Base-by-base conservation (phyloP, 2,113 vertebrate species). In the Coptodon rendalli region DNA sequence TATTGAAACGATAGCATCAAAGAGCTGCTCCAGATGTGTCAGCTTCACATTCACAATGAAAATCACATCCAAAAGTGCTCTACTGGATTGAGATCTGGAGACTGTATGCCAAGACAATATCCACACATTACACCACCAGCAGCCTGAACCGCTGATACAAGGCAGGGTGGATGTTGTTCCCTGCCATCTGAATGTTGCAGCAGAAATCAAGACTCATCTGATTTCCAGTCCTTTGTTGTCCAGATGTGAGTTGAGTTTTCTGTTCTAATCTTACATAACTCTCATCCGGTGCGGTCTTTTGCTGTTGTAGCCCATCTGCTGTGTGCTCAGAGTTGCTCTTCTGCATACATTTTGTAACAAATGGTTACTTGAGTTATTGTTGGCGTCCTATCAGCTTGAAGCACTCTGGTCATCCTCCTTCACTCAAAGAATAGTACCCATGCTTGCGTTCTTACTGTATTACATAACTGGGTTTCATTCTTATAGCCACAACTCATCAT, bases 121-220 rank as follows among this genome's bases (percentile, higher is more conserved):
- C 34, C 6, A 38, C 34, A 66, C 61, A 13, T 13, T 66, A 66
- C 34, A 66, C 19, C 61, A 66, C 1, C 61, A 66, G 4, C 61
- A 38, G 19, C 19, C 59, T 34, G 6, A 63, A 19, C 9, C 2
- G 1, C 8, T 66, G 61, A 66, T 66, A 13, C 34, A 38, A 66
- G 34, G 61, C 3, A 66, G 34, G 34, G 6, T 38, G 61, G 61
- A 38, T 66, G 34, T 38, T 5, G 34, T 66, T 66, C 19, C 3
- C 61, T 7, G 6, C 34, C 34, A 38, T 22, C 61, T 66, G 61
- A 66, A 66, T 38, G 34, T 3, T n/a, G 34, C 19, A 66, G 61
- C 61, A 66, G 61, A 66, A 66, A 66, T 38, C 61, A 66, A 38
- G 61, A 66, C 34, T 66, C 61, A 66, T 66, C 19, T 38, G 34